Evolutionary conservation across 2,797 vertebrate species (phyloP).

Genomic region (Remorina albescens): DNA sequence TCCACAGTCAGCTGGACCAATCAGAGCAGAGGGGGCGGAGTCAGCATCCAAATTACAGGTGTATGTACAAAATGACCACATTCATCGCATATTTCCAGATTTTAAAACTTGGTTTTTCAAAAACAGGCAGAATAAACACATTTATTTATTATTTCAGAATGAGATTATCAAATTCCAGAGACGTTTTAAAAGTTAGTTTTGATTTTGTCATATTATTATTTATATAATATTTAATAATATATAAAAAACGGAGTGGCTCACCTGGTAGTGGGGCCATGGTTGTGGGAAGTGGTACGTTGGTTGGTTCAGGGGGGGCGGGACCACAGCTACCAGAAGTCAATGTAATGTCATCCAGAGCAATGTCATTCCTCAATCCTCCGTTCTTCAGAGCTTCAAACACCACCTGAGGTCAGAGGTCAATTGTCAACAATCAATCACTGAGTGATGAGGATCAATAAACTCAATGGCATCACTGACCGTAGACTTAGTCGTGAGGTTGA

Average conservation of each 20-base stretch:
- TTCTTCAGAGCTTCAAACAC: slow-evolving; percentile 88
- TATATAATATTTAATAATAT: too few species aligned
- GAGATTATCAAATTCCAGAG: too few species aligned
- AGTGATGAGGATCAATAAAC: not conserved
- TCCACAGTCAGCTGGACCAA: slow-evolving; percentile 88
- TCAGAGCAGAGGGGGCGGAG: slow-evolving; percentile 5
- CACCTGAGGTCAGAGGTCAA: slow-evolving; percentile 78
- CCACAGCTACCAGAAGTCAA: slow-evolving; percentile 85
- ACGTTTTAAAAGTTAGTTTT: too few species aligned
- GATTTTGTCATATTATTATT: too few species aligned
- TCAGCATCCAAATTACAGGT: slow-evolving; percentile 4
- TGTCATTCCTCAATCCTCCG: slow-evolving; percentile 75
- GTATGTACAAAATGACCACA: too few species aligned
- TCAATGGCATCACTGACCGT: slow-evolving; percentile 78
- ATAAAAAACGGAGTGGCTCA: slow-evolving; percentile 63
- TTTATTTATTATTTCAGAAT: too few species aligned
- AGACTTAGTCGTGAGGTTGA: slow-evolving; percentile 83
- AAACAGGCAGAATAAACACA: too few species aligned
- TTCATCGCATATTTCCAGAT: too few species aligned
- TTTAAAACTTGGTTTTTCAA: too few species aligned
- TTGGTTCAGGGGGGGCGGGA: slow-evolving; percentile 85
- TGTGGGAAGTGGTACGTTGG: slow-evolving; percentile 79
- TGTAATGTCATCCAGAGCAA: slow-evolving; percentile 92
- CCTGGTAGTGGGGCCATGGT: slow-evolving; percentile 81
- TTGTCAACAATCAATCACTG: not conserved